These are phyloP conservation scores for Huso huso DNA, from an alignment of 2,797 vertebrate genomes.

Conservation along the genomic window DNA sequence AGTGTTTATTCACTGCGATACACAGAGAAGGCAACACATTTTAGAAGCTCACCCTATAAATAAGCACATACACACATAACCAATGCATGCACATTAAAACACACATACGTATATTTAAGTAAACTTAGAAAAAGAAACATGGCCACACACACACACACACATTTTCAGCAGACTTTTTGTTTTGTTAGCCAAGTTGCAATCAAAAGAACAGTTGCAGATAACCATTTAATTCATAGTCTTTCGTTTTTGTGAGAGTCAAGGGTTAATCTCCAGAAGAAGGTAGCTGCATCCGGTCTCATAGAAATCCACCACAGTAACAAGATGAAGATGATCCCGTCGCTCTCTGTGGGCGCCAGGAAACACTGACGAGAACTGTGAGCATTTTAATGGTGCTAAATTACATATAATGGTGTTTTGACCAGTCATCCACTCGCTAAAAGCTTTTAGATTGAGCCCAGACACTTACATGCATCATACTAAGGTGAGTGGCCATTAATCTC, in stretches of 20 bases:
- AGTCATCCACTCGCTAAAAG: slow-evolving; percentile 30
- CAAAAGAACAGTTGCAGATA: not conserved
- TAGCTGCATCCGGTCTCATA: slow-evolving; percentile 3
- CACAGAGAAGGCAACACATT: too few species aligned
- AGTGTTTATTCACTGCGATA: too few species aligned
- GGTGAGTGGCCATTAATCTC: slow-evolving; percentile 19
- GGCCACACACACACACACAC: not conserved
- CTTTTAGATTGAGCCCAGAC: slow-evolving; percentile 35
- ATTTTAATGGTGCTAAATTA: slow-evolving; percentile 31
- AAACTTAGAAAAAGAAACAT: too few species aligned
- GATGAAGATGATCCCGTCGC: not conserved
- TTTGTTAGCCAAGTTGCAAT: not conserved
- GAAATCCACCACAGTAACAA: not conserved
- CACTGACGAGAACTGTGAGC: slow-evolving; percentile 17
- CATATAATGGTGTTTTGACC: slow-evolving; percentile 28
- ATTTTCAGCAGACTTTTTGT: too few species aligned
- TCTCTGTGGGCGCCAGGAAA: not conserved
- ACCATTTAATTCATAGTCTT: too few species aligned
- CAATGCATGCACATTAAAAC: slow-evolving; percentile 1
- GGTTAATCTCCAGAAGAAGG: slow-evolving; percentile 6
- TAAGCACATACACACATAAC: not conserved
- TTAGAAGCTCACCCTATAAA: not conserved
- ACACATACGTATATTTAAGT: not conserved
- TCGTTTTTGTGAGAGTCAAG: not conserved
- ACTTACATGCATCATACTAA: slow-evolving; percentile 26